Evolutionary conservation across 2,797 vertebrate species (phyloP), one percentile per base, ranked within the genome.

Genomic region (Amblyopsis hoosieri): DNA sequence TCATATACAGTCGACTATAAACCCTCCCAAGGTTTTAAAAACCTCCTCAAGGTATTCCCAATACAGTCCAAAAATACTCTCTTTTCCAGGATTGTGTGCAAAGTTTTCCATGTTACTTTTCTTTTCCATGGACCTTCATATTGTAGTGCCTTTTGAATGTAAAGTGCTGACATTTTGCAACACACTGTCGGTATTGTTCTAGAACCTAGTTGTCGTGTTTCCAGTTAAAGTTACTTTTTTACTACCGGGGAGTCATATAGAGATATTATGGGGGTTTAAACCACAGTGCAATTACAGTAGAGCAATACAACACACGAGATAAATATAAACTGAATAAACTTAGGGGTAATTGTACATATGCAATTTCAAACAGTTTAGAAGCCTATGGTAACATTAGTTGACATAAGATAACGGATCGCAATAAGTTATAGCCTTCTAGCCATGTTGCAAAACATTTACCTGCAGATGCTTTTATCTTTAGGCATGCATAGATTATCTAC

Each of bases 101-200:
- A 10, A 37, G 69, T 75, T 81, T 81, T 77, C 62, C 66, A 57
- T 45, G 51, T 72, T 72, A 82, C 80, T 64, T 76, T 58, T 64
- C 51, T 83, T 88, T 84, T 86, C 80, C 80, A 48, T 56, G 61
- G 59, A 69, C 54, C 52, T 65, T 72, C 46, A 63, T 53, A 31
- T 66, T 52, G 12, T 29, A 4, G 62, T 73, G 67, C 46, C 51
- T 48, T 66, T 64, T 78, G 72, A 72, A 81, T 69, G 74, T 72
- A 74, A 75, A 72, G 64, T 33, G 2, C 49, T 74, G 75, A 60
- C 73, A 79, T 81, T 84, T 76, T 3, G 73, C 75, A 75, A 53
- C 45, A 88, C 84, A 89, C 67, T 82, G 79, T 54, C 45, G 45
- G 57, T 72, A 82, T 86, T 89, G 87, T 86, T 85, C 79, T 76